phyloP scores from a whole-genome alignment of 1,140 invertebrate genomes.

The Sycophaga agraensis region DNA sequence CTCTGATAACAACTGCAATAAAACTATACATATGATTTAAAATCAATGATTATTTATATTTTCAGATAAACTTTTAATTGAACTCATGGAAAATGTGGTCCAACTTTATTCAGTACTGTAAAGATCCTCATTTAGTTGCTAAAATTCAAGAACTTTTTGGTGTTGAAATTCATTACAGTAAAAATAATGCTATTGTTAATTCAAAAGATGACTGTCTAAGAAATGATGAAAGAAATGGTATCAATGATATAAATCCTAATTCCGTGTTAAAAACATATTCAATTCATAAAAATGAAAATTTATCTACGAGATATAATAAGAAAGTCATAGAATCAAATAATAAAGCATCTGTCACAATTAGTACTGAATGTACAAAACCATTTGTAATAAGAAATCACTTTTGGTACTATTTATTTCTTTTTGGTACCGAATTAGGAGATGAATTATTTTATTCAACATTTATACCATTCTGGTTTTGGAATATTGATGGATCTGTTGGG shows the following conservation, averaged over 20 bases:
- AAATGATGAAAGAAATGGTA: conserved; percentile 2
- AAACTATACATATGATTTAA: no score
- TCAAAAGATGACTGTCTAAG: background rate
- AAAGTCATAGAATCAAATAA: conserved; percentile 17
- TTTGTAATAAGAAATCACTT: conserved; percentile 74
- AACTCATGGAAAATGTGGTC: conserved; percentile 40
- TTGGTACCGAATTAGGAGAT: conserved; percentile 83
- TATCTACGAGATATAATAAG: conserved; percentile 12
- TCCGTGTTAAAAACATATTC: conserved; percentile 9
- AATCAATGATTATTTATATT: no score
- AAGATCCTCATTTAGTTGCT: conserved; percentile 69
- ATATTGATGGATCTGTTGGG: conserved; percentile 81
- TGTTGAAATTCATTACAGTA: conserved; percentile 54
- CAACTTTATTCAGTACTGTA: conserved; percentile 63
- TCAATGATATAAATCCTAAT: background rate
- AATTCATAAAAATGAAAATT: conserved; percentile 5
- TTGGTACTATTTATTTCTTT: conserved; percentile 83
- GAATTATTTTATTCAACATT: conserved; percentile 86
- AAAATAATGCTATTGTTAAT: background rate
- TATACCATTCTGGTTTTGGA: conserved; percentile 92
- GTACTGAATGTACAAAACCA: conserved; percentile 29
- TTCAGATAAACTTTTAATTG: no score
- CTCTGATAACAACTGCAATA: no score
- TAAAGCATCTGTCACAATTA: conserved; percentile 6
- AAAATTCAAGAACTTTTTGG: conserved; percentile 75